These are phyloP conservation scores for Luscinia luscinia DNA, from an alignment of 2,797 vertebrate genomes.

Conservation along the genomic window DNA sequence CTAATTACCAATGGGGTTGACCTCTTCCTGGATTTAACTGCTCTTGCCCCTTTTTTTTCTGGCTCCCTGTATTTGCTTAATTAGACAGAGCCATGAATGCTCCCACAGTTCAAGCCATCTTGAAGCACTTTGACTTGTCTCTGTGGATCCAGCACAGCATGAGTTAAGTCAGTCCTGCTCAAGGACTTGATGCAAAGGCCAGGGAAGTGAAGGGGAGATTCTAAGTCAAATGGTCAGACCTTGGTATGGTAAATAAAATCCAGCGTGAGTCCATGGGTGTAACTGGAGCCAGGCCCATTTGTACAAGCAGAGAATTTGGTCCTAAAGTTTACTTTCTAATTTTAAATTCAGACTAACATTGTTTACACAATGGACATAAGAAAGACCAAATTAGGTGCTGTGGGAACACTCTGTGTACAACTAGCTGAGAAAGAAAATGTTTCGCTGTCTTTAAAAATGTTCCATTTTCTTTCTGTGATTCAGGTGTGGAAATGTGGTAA, in stretches of 20 bases:
- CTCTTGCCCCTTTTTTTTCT: constrained; percentile 30
- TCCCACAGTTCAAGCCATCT: constrained; percentile 16
- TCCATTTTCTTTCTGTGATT: not conserved
- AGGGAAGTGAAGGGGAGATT: not conserved
- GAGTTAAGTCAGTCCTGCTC: not conserved
- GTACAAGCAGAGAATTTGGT: not conserved
- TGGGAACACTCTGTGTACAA: not conserved
- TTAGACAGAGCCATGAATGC: constrained; percentile 54
- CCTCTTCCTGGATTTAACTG: constrained; percentile 64
- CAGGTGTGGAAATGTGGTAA: not conserved
- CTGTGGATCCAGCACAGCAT: not conserved
- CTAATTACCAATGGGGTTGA: constrained; percentile 28
- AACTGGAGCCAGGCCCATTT: not conserved
- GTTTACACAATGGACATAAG: not conserved
- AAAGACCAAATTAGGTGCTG: not conserved
- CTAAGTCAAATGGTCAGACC: not conserved
- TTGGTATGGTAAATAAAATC: not conserved
- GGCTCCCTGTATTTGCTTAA: constrained; percentile 59
- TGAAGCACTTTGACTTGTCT: constrained; percentile 1
- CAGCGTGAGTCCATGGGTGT: not conserved
- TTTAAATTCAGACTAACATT: not conserved
- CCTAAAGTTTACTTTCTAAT: not conserved
- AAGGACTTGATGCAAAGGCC: not conserved
- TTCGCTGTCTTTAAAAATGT: not conserved
- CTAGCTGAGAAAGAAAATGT: not conserved